These are phyloP conservation scores for Patagioenas fasciata DNA, from an alignment of 2,113 vertebrate species.

Conservation along the genomic window DNA sequence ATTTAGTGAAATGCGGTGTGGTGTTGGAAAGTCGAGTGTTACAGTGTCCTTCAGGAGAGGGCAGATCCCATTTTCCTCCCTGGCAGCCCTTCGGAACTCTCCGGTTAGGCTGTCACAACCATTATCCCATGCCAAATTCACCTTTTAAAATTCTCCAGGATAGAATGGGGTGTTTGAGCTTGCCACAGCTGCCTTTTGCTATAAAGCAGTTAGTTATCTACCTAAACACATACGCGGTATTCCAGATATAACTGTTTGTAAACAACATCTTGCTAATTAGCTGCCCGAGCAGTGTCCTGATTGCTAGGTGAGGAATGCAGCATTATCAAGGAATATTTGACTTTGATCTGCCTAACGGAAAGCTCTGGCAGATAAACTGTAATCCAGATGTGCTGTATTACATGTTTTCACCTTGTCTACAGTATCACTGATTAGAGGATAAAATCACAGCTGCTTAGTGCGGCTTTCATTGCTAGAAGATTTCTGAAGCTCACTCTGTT, in stretches of 20 bases:
- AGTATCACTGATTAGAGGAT: background rate
- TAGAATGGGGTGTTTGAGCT: rapidly evolving
- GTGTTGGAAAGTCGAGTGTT: background rate
- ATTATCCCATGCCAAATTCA: rapidly evolving
- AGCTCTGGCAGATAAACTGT: background rate
- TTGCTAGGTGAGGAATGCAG: background rate
- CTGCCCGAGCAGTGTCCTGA: background rate
- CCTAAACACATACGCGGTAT: rapidly evolving
- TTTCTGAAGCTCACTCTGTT: background rate
- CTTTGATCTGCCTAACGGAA: background rate
- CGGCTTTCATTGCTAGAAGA: background rate
- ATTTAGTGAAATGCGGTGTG: background rate
- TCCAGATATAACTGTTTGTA: background rate
- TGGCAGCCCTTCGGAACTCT: background rate
- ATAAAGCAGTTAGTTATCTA: background rate
- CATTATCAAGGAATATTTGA: rapidly evolving
- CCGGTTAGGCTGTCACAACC: background rate
- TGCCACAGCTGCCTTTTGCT: background rate
- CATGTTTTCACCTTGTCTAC: background rate
- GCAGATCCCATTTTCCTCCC: background rate
- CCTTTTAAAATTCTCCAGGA: background rate
- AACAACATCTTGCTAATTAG: background rate
- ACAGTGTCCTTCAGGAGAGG: background rate
- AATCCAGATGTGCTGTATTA: too few relatives aligned
- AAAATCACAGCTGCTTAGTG: background rate